Percentiles rank a stretch among this genome's conserved stretches.
phyloP scores from a whole-genome alignment of 2,797 vertebrate species.

The Hoplostethus mediterraneus region DNA sequence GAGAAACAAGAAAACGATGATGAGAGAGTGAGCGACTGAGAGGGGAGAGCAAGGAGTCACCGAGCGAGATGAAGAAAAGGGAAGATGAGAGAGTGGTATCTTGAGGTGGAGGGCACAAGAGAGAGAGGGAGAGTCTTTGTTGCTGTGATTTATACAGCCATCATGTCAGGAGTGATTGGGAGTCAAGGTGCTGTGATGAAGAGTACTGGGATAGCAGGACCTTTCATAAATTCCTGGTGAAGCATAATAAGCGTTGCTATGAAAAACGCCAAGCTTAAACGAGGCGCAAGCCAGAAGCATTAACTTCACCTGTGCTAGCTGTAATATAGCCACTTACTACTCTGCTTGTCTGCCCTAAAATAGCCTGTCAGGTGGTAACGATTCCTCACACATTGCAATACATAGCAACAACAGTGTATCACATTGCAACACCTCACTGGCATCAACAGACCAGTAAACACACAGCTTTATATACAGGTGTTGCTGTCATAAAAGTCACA shows the following conservation, averaged over 20 bases:
- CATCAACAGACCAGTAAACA: conserved; percentile 9
- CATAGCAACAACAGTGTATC: conserved; percentile 42
- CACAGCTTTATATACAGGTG: not conserved
- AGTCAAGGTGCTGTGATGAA: conserved; percentile 62
- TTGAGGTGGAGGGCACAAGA: conserved; percentile 10
- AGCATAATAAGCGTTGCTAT: conserved; percentile 56
- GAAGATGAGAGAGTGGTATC: conserved; percentile 26
- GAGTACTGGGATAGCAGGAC: conserved; percentile 38
- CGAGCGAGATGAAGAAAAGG: conserved; percentile 34
- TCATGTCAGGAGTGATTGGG: conserved; percentile 63
- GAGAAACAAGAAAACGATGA: conserved; percentile 43
- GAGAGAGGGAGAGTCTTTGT: conserved; percentile 32
- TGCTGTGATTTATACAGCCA: conserved; percentile 75
- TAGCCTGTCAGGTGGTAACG: conserved; percentile 17
- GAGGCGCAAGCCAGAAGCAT: conserved; percentile 50
- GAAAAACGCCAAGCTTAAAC: conserved; percentile 46
- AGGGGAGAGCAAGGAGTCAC: conserved; percentile 27
- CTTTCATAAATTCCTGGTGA: conserved; percentile 72
- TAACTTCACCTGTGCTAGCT: conserved; percentile 42
- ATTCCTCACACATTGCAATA: conserved; percentile 35
- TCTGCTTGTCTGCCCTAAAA: conserved; percentile 52
- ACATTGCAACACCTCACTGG: conserved; percentile 10
- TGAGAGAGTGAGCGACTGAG: conserved; percentile 27
- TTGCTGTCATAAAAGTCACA: too few relatives aligned
- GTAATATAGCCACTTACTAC: conserved; percentile 47